These are phyloP conservation scores for Hyles lineata DNA, from an alignment of 2,888 invertebrate species.

Conservation along the genomic window DNA sequence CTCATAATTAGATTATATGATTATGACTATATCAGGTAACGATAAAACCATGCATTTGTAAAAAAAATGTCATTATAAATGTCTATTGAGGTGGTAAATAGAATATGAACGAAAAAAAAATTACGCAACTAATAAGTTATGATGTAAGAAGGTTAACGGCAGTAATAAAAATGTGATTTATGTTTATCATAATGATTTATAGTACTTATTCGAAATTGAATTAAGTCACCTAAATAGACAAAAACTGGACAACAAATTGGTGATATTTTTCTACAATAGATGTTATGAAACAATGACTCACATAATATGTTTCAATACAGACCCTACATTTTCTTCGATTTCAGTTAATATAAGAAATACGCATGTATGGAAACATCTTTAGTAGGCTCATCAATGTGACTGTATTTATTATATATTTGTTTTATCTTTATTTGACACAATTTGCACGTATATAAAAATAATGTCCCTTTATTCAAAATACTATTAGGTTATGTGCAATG, in stretches of 20 bases:
- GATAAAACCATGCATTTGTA: not conserved
- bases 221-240: not conserved
- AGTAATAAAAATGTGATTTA: not conserved
- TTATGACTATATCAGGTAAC: not conserved
- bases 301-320: too few relatives aligned
- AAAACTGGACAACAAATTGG: not conserved
- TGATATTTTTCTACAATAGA: too few relatives aligned
- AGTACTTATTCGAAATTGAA: too few relatives aligned
- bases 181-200: not conserved
- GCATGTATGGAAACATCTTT: too few relatives aligned
- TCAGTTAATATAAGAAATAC: too few relatives aligned
- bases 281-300: too few relatives aligned
- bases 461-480: not conserved
- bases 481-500: not conserved
- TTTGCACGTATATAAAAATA: not conserved
- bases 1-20: slow-evolving; percentile 12
- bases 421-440: not conserved
- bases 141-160: slow-evolving; percentile 10
- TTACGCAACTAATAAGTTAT: not conserved
- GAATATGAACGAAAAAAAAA: not conserved
- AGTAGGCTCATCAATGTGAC: too few relatives aligned
- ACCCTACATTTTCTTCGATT: too few relatives aligned
- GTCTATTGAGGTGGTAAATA: not conserved
- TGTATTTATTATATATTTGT: too few relatives aligned
- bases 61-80: not conserved